These are phyloP conservation scores for Eupithecia vulgata DNA, from an alignment of 2,888 invertebrate genomes.

Conservation along the genomic window DNA sequence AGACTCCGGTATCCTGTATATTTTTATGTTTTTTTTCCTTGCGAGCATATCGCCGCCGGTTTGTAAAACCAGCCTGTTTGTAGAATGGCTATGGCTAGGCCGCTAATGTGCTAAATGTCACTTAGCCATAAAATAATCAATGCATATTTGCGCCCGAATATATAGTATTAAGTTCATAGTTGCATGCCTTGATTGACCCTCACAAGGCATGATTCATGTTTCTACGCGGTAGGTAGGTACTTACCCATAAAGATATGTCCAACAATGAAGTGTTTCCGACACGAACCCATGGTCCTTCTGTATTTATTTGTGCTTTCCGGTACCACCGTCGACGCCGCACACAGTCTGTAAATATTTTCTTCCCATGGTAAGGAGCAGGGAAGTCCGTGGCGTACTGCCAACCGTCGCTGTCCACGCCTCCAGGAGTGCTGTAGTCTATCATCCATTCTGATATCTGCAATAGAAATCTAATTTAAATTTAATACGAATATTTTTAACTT, in stretches of 20 bases:
- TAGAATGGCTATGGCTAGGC: too few relatives aligned
- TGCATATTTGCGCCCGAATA: too few relatives aligned
- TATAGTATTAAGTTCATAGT: too few relatives aligned
- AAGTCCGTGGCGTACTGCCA: constrained; percentile 98
- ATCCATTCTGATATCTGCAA: constrained; percentile 93
- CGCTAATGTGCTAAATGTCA: too few relatives aligned
- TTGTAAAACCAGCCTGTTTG: too few relatives aligned
- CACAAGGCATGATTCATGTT: background rate
- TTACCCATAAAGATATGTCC: constrained; percentile 90
- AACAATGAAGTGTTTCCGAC: constrained; percentile 93
- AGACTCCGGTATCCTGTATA: too few relatives aligned
- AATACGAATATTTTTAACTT: too few relatives aligned
- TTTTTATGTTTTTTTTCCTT: too few relatives aligned
- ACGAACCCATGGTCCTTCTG: constrained; percentile 94
- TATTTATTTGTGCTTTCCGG: constrained; percentile 91
- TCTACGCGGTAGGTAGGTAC: background rate
- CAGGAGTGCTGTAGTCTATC: constrained; percentile 94
- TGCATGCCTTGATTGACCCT: too few relatives aligned
- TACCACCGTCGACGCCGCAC: constrained; percentile 93
- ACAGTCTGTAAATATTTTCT: constrained; percentile 94
- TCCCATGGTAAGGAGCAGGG: constrained; percentile 92
- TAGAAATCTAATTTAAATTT: background rate
- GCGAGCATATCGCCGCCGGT: too few relatives aligned
- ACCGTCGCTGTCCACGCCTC: constrained; percentile 95
- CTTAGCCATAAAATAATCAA: too few relatives aligned